Base-by-base conservation (phyloP, 2,888 invertebrate genomes). In the Dicyrtomina minuta region DNA sequence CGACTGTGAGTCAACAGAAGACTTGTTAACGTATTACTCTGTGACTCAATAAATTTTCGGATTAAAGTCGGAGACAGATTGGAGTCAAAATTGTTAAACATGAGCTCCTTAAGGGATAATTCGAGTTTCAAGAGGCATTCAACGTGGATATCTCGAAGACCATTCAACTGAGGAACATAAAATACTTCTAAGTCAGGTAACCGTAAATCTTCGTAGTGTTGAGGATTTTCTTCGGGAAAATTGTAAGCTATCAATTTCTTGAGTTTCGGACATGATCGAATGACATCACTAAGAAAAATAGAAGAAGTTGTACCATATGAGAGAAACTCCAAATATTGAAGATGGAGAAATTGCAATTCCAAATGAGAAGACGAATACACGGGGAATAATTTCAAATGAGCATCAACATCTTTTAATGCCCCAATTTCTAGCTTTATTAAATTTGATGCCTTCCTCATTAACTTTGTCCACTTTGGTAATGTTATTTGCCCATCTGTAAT, bases 191-290 rank as follows among this genome's bases (percentile, higher is more conserved):
- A 39, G 39, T n/a, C 15, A 39, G 58, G 58, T 58, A 58, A 20
- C n/a, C 20, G 12, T 39, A 58, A 39, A 12, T 17, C 17, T 39
- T 58, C 58, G 39, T 39, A 58, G 20, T 58, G 27, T 20, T 58
- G 27, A 5, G 58, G 58, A 26, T 58, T 58, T 17, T 58, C 58
- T 39, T 39, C 58, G 1, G 58, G 58, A 26, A 58, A 58, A 58
- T 58, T 58, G 20, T 58, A 58, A n/a, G 58, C 58, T 33, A 33
- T 58, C 1, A 58, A 39, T 26, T 58, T 58, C 58, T 58, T 58
- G 17, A 58, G 13, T 39, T 58, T 58, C 17, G 58, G 58, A 39
- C 58, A 58, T 13, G 58, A 33, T 17, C 58, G 33, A n/a, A 39
- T 20, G 1, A 58, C 58, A 58, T 58, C 58, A 41, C 58, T 58